Evolutionary conservation across 2,888 invertebrate genomes (phyloP), one percentile per base, ranked within the genome.

Genomic region (Argyresthia albistria): DNA sequence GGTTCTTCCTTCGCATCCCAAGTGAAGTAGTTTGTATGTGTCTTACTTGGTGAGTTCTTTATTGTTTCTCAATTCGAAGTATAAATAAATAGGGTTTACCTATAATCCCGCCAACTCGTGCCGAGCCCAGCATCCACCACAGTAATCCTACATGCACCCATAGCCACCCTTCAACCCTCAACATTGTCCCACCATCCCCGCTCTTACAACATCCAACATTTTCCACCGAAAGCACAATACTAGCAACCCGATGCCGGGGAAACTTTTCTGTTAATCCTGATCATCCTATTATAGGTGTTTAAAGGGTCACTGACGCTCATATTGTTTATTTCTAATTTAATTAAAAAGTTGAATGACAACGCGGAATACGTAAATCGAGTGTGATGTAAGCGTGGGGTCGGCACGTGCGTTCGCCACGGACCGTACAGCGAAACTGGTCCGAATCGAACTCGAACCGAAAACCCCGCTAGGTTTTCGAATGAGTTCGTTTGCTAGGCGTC

Each of bases 121-220:
- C 65, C 52, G 70, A 57, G 57, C 65, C 69, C 59, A 76, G 57
- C 56, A 66, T 60, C 60, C 66, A 63, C 69, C 72, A 79, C 66
- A 80, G 69, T 67, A 81, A 80, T 76, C 79, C 81, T 59, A 72
- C 64, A 58, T 68, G 70, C 67, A 68, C 58, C 66, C 76, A 83
- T 76, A 69, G 72, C 69, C 70, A 69, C 58, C 65, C 62, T 63
- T 64, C 71, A 72, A 70, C 75, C 65, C 62, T 82, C 79, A 84
- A 71, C 86, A 86, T 86, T 80, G 78, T 86, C 74, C 80, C 76
- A 58, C 72, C 69, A 74, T 64, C 58, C 48, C 59, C 66, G 58
- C 59, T 49, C 11, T 35, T 25, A 25, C 6, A 35, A 39, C 36
- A n/a, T 46, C 46, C 58, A 67, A 64, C 81, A 81, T 81, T 77